phyloP scores from a whole-genome alignment of 2,113 vertebrate species.

The Myxocyprinus asiaticus region DNA sequence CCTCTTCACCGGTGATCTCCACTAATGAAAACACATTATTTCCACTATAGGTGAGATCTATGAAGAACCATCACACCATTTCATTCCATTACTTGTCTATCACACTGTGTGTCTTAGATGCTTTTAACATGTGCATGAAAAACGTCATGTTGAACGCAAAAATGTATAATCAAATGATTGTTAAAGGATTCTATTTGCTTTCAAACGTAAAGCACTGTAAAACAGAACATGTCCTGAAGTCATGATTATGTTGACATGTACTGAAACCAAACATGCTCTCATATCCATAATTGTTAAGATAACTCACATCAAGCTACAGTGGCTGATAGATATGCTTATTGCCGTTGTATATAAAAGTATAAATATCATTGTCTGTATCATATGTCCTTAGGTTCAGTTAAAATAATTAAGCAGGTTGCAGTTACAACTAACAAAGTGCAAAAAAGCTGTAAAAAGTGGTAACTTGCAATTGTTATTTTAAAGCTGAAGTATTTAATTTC shows the following conservation, averaged over 20 bases:
- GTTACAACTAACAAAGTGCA: too few species aligned
- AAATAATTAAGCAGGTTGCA: too few species aligned
- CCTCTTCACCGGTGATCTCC: slow-evolving; percentile 25
- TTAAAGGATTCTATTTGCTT: slow-evolving; percentile 4
- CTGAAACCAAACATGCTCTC: neutral
- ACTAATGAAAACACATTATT: slow-evolving; percentile 24
- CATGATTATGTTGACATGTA: neutral
- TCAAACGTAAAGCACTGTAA: neutral
- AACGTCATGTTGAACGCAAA: neutral
- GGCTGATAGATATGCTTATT: too few species aligned
- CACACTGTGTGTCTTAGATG: slow-evolving; percentile 7
- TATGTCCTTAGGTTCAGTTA: too few species aligned
- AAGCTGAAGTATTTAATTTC: too few species aligned
- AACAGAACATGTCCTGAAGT: neutral
- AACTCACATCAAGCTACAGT: neutral
- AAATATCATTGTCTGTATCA: too few species aligned
- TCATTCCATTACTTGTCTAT: slow-evolving; percentile 13
- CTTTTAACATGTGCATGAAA: slow-evolving; percentile 28
- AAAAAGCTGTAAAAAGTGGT: too few species aligned
- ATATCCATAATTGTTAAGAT: neutral
- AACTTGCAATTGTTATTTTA: too few species aligned
- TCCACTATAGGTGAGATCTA: slow-evolving; percentile 7
- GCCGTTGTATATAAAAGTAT: too few species aligned
- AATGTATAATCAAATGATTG: slow-evolving; percentile 9
- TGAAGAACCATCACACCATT: slow-evolving; percentile 5